phyloP scores from a whole-genome alignment of 1,140 invertebrate species.

The Reticulitermes speratus region DNA sequence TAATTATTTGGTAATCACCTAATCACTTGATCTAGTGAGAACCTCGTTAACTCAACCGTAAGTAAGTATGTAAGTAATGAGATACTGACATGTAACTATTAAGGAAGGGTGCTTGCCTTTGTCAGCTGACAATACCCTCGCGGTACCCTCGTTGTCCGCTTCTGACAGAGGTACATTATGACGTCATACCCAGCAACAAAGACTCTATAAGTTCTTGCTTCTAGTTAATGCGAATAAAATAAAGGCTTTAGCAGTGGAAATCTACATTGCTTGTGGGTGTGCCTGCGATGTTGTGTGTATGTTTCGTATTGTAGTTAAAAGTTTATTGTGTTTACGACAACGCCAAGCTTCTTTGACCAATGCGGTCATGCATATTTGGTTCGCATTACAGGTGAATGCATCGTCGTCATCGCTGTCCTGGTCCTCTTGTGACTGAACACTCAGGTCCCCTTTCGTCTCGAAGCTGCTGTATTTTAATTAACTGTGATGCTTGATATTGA shows the following conservation, averaged over 20 bases:
- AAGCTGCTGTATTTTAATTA: neutral
- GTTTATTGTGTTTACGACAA: constrained; percentile 24
- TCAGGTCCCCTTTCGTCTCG: neutral
- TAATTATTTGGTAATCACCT: too few relatives aligned
- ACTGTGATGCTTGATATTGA: neutral
- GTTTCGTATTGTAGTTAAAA: constrained; percentile 27
- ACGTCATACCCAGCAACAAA: neutral
- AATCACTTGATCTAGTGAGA: too few relatives aligned
- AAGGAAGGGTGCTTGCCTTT: too few relatives aligned
- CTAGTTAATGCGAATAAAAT: neutral
- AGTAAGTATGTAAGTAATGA: too few relatives aligned
- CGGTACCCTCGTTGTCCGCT: neutral
- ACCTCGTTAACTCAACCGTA: too few relatives aligned
- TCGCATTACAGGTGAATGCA: neutral
- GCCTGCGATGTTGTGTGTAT: neutral
- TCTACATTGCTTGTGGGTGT: neutral
- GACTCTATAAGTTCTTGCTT: neutral
- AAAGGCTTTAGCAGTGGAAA: neutral
- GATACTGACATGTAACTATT: too few relatives aligned
- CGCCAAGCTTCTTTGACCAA: neutral
- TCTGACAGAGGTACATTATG: neutral
- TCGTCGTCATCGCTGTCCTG: neutral
- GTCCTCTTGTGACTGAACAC: neutral
- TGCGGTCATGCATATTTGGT: neutral
- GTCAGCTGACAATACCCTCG: too few relatives aligned